Percentiles rank a stretch among this genome's conserved stretches.
Conservation (phyloP, 2,888 invertebrate genomes). For the Nomada fabriciana region DNA sequence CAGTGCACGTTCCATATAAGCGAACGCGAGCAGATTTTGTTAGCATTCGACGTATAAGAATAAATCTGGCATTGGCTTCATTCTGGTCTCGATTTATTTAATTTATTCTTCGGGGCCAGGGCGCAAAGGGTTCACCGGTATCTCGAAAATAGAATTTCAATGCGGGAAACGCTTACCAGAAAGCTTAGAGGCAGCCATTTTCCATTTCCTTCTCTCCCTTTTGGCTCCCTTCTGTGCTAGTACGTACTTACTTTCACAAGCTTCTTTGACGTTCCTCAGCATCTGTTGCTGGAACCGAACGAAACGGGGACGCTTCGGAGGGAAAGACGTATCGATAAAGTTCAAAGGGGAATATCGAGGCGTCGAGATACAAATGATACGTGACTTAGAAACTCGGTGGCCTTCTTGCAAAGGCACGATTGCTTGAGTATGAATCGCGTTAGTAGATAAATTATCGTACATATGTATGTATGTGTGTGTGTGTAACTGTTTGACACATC, state of each 20-base stretch:
- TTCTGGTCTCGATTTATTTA: slow-evolving; percentile 37
- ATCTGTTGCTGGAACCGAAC: slow-evolving; percentile 13
- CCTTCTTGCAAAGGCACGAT: neutral
- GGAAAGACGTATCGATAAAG: slow-evolving; percentile 46
- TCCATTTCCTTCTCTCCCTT: neutral
- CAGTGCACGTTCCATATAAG: no score
- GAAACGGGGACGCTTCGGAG: slow-evolving; percentile 8
- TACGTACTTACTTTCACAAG: slow-evolving; percentile 6
- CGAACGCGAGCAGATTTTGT: neutral
- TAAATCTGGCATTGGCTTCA: slow-evolving; percentile 22
- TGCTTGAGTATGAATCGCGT: neutral
- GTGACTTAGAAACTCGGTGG: slow-evolving; percentile 28
- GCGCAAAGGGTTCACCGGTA: slow-evolving; percentile 15
- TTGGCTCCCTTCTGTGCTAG: neutral
- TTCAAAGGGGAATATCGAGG: slow-evolving; percentile 40
- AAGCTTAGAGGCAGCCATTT: slow-evolving; percentile 18
- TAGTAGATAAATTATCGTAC: neutral
- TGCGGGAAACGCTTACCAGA: slow-evolving; percentile 38
- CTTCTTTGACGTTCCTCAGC: slow-evolving; percentile 34
- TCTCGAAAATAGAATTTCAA: slow-evolving; percentile 45
- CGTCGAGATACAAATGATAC: slow-evolving; percentile 38
- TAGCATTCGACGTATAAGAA: slow-evolving; percentile 4
- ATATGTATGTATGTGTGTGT: neutral
- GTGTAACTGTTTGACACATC: neutral
- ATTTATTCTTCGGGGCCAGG: slow-evolving; percentile 9